These are phyloP conservation scores for Triplophysa rosa DNA, from an alignment of 2,113 vertebrate genomes.

Conservation along the genomic window DNA sequence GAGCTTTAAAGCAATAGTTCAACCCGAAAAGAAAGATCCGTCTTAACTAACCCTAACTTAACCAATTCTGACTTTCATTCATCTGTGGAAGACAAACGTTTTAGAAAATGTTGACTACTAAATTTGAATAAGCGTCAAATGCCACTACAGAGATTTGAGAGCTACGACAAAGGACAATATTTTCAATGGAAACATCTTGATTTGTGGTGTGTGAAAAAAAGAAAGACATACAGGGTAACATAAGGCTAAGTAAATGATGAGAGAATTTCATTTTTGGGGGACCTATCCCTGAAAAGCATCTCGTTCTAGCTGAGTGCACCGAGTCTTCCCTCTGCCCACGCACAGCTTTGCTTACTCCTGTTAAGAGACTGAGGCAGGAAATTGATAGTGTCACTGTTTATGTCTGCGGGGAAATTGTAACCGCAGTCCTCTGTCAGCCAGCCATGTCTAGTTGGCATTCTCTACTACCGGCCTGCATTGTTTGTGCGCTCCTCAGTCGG, in stretches of 20 bases:
- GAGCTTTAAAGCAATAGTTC: neutral
- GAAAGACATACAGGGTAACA: too few species aligned
- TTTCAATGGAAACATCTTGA: too few species aligned
- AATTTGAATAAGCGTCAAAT: too few species aligned
- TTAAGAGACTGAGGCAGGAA: slow-evolving; percentile 66
- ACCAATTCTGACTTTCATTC: too few species aligned
- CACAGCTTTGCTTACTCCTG: slow-evolving; percentile 49
- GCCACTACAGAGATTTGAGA: too few species aligned
- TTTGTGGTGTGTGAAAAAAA: too few species aligned
- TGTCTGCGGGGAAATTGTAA: slow-evolving; percentile 72
- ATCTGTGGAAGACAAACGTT: too few species aligned
- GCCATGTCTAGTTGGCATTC: slow-evolving; percentile 49
- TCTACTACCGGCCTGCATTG: slow-evolving; percentile 22
- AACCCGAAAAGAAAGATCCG: too few species aligned
- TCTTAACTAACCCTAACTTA: too few species aligned
- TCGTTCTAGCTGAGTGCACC: slow-evolving; percentile 6
- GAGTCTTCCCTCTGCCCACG: slow-evolving; percentile 51
- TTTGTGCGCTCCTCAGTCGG: slow-evolving; percentile 39
- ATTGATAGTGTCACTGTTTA: slow-evolving; percentile 76
- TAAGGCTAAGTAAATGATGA: too few species aligned
- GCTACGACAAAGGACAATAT: too few species aligned
- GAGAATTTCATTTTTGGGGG: neutral
- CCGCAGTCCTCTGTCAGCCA: slow-evolving; percentile 57
- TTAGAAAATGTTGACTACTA: too few species aligned
- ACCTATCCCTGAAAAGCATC: slow-evolving; percentile 22